Conservation (phyloP, 2,888 invertebrate genomes). For the Netelia melanura region DNA sequence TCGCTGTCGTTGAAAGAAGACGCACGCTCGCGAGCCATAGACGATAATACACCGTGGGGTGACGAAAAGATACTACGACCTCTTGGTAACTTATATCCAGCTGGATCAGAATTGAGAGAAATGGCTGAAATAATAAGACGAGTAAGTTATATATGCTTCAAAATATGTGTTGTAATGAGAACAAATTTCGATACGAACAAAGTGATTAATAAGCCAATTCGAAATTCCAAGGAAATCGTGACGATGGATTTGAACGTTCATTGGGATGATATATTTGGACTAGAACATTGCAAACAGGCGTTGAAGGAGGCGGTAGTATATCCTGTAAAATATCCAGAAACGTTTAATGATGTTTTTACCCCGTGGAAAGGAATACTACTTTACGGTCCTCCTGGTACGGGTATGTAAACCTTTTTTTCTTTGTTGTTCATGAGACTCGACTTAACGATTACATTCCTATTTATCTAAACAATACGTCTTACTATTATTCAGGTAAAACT, state of each 20-base stretch:
- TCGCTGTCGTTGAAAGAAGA: conserved; percentile 72
- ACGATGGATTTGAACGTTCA: conserved; percentile 88
- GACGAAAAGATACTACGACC: conserved; percentile 79
- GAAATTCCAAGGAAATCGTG: conserved; percentile 86
- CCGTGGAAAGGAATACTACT: conserved; percentile 92
- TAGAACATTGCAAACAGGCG: conserved; percentile 90
- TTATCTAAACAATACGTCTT: no score
- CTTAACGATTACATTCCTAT: background rate
- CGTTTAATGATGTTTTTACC: conserved; percentile 89
- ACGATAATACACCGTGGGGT: conserved; percentile 16
- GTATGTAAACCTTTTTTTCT: conserved; percentile 78
- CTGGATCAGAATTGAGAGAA: conserved; percentile 87
- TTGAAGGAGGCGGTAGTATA: conserved; percentile 95
- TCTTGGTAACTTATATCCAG: conserved; percentile 78
- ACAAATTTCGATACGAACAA: background rate
- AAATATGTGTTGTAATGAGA: no score
- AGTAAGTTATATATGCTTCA: conserved; percentile 80
- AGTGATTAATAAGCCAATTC: conserved; percentile 14
- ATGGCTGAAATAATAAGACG: conserved; percentile 89
- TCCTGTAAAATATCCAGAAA: conserved; percentile 90
- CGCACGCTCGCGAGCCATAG: conserved; percentile 44
- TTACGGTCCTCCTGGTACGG: conserved; percentile 93
- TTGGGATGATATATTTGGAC: conserved; percentile 94
- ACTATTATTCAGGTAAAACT: conserved; percentile 89
- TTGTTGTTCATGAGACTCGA: background rate